These are phyloP conservation scores for Eutrigla gurnardus DNA, from an alignment of 2,797 vertebrate genomes.

Conservation along the genomic window DNA sequence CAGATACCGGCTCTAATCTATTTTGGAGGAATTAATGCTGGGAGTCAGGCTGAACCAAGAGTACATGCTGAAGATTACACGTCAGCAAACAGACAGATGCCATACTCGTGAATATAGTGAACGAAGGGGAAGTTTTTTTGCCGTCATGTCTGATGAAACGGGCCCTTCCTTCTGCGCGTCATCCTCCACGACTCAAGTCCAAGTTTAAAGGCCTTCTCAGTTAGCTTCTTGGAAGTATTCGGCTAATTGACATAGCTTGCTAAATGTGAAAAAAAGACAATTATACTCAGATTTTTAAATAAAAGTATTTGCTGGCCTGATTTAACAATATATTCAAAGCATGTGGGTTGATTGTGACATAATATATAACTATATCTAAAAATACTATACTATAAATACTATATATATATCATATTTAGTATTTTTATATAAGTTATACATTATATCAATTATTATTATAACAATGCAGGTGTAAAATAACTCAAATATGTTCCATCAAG, in stretches of 20 bases:
- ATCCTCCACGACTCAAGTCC: not conserved
- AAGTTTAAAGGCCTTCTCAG: not conserved
- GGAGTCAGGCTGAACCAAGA: constrained; percentile 40
- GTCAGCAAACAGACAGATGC: constrained; percentile 45
- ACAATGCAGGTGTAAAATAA: no score
- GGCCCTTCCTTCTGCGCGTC: not conserved
- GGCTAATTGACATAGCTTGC: not conserved
- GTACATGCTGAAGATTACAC: constrained; percentile 31
- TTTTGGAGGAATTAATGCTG: constrained; percentile 73
- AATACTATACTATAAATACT: no score
- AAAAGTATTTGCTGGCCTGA: no score
- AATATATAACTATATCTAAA: no score
- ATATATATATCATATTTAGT: no score
- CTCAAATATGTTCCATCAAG: no score
- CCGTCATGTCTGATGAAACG: not conserved
- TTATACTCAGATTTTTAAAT: no score
- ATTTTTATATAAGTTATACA: no score
- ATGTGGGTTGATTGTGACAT: not conserved
- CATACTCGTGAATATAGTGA: not conserved
- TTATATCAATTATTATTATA: no score
- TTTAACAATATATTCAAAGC: not conserved
- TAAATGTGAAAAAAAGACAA: not conserved
- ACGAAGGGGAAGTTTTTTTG: not conserved
- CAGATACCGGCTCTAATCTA: constrained; percentile 74
- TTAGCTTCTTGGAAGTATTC: not conserved